These are phyloP conservation scores for Machimus atricapillus DNA, from an alignment of 2,888 invertebrate species.

Conservation along the genomic window DNA sequence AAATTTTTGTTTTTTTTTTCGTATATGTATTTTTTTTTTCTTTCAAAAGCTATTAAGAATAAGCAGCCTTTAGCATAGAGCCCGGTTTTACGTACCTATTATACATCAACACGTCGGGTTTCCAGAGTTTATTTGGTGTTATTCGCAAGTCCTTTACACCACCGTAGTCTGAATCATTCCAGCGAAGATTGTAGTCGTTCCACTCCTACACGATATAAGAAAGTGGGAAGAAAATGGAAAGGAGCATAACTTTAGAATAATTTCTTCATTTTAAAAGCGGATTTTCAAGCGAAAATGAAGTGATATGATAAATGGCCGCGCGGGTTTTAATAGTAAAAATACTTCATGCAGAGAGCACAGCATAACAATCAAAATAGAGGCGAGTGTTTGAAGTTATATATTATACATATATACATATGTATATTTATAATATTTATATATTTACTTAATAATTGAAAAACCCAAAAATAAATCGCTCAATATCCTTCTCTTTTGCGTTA, in stretches of 20 bases:
- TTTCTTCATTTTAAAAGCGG: not conserved
- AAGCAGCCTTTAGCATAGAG: not conserved
- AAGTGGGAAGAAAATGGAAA: constrained; percentile 37
- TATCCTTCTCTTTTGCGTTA: constrained; percentile 6
- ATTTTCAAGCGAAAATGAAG: constrained; percentile 2
- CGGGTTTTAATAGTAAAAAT: not conserved
- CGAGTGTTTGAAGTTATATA: not conserved
- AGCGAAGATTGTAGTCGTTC: constrained; percentile 96
- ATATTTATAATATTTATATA: not conserved
- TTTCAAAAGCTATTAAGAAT: not conserved
- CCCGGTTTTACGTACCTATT: constrained; percentile 80
- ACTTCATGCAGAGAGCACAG: constrained; percentile 21
- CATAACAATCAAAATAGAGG: not conserved
- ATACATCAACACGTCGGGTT: constrained; percentile 98
- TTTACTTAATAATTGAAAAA: not conserved
- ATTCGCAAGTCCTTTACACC: constrained; percentile 93
- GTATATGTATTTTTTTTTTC: not conserved
- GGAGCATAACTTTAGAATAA: constrained; percentile 48
- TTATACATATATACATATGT: not conserved
- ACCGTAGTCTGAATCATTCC: constrained; percentile 96
- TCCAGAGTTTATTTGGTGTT: constrained; percentile 96
- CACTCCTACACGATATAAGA: constrained; percentile 77
- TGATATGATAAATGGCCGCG: constrained; percentile 29
- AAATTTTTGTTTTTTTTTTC: not conserved
- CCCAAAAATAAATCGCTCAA: not conserved